phyloP scores from a whole-genome alignment of 2,113 vertebrate genomes.

The Eclectus roratus region DNA sequence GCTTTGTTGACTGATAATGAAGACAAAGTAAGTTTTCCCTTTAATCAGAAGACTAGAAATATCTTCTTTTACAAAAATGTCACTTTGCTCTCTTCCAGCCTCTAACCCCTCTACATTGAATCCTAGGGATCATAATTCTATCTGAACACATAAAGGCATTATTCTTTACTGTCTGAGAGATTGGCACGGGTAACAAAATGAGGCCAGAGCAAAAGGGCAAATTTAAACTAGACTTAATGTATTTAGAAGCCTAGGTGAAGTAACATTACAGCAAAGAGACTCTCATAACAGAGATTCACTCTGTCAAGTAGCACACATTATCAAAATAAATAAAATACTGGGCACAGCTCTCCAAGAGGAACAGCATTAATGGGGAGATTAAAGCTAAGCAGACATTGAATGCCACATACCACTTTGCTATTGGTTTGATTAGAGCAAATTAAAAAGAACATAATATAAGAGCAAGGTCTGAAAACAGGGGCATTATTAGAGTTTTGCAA shows the following conservation, averaged over 20 bases:
- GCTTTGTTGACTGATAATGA: neutral
- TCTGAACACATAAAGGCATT: neutral
- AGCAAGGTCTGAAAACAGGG: neutral
- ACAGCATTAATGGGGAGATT: neutral
- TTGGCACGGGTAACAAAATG: neutral
- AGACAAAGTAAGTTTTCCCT: neutral
- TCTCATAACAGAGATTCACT: neutral
- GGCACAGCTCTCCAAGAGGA: neutral
- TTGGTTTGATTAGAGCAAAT: neutral
- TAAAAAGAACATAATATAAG: neutral
- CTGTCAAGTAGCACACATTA: constrained; percentile 25
- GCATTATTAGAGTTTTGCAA: constrained; percentile 5
- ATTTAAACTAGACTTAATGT: constrained; percentile 4
- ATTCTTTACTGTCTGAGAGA: neutral
- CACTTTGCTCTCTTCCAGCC: neutral
- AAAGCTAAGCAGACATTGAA: constrained; percentile 32
- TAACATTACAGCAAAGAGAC: constrained; percentile 9
- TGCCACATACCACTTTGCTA: neutral
- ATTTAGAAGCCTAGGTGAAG: constrained; percentile 30
- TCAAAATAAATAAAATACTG: constrained; percentile 52
- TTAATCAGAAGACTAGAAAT: neutral
- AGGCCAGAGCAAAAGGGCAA: constrained; percentile 10
- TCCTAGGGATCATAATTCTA: neutral
- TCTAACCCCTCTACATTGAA: neutral
- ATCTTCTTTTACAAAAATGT: neutral